These are phyloP conservation scores for Ailurus styani DNA, from an alignment of 2,113 vertebrate species.

Conservation along the genomic window DNA sequence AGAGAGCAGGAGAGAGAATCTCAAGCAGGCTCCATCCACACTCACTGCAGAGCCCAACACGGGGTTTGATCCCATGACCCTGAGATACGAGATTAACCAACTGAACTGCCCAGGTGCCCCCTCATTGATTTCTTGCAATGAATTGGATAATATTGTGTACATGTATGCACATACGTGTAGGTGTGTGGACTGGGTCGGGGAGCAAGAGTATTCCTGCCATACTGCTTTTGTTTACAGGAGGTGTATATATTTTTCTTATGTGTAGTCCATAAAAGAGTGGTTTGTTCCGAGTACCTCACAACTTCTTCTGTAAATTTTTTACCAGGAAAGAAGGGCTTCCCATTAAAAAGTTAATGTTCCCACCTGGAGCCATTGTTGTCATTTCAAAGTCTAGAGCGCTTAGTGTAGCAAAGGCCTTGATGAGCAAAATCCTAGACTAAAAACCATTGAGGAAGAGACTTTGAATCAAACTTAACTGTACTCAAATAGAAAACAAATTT, in stretches of 20 bases:
- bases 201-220: background rate
- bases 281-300: background rate
- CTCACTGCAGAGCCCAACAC: background rate
- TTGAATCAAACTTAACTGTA: background rate
- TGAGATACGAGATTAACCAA: background rate
- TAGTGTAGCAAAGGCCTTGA: background rate
- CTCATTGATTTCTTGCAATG: background rate
- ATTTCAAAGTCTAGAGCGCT: background rate
- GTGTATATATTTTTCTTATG: background rate
- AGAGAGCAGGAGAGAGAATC: background rate
- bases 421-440: background rate
- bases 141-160: background rate
- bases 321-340: background rate
- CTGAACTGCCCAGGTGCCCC: background rate
- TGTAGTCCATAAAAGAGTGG: background rate
- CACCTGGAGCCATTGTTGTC: background rate
- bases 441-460: background rate
- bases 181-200: background rate
- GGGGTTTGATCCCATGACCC: background rate
- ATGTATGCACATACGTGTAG: background rate
- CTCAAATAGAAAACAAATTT: background rate
- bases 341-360: background rate
- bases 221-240: background rate
- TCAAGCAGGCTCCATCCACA: background rate
- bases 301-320: background rate